phyloP scores from a whole-genome alignment of 2,797 vertebrate genomes.

The Sebastes oblongus region DNA sequence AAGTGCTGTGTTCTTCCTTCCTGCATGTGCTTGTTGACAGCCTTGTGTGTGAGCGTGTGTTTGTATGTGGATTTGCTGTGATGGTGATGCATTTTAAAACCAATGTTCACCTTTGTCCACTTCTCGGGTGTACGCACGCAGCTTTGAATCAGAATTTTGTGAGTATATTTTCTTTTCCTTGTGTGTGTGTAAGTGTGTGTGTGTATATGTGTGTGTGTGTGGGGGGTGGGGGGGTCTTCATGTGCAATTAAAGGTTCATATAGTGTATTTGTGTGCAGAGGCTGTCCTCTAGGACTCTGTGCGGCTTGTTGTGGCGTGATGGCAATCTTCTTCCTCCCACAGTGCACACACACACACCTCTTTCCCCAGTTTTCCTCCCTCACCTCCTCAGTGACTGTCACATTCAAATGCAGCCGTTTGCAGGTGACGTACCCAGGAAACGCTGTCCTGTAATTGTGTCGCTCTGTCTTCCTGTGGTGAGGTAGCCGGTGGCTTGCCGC shows the following conservation, averaged over 20 bases:
- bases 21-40: constrained; percentile 6
- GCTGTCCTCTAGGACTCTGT: constrained; percentile 23
- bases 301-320: constrained; percentile 40
- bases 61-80: constrained; percentile 1
- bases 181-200: background rate
- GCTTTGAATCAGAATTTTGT: background rate
- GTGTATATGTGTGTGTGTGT: background rate
- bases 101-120: constrained; percentile 15
- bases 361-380: constrained; percentile 18
- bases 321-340: constrained; percentile 34
- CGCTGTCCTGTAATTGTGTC: constrained; percentile 74
- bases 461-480: constrained; percentile 73
- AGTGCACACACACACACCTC: constrained; percentile 19
- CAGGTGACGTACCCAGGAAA: constrained; percentile 76
- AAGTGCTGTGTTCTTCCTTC: constrained; percentile 46
- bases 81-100: constrained; percentile 22
- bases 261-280: background rate
- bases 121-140: background rate
- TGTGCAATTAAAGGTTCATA: constrained; percentile 16
- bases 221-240: background rate
- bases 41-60: background rate
- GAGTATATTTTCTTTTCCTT: background rate
- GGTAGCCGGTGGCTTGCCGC: constrained; percentile 57
- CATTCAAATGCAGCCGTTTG: constrained; percentile 77
- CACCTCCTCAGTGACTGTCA: constrained; percentile 50